Conservation (phyloP, 2,888 invertebrate genomes). For the Cantharis rufa region DNA sequence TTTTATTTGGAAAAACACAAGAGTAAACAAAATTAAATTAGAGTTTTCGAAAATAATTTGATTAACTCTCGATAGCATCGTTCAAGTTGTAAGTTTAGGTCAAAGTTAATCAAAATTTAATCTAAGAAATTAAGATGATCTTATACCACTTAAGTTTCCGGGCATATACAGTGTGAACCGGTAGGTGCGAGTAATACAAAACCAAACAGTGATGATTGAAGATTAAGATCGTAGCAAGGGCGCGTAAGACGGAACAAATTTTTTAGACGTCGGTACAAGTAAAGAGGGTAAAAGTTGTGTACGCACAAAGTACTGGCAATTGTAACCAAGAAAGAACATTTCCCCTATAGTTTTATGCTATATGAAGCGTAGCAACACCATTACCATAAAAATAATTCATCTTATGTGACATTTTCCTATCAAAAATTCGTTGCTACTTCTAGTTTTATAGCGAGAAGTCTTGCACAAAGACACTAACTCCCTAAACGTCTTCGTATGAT, state of each 20-base stretch:
- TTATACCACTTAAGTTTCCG: neutral
- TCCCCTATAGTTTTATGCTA: slow-evolving; percentile 36
- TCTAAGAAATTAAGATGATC: neutral
- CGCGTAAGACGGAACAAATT: neutral
- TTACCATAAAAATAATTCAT: slow-evolving; percentile 36
- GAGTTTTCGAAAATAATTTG: neutral
- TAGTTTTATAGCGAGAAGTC: slow-evolving; percentile 32
- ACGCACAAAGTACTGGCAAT: slow-evolving; percentile 6
- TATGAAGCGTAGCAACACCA: slow-evolving; percentile 37
- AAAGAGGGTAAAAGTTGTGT: slow-evolving; percentile 15
- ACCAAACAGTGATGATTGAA: neutral
- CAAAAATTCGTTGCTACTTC: slow-evolving; percentile 32
- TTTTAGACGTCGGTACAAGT: neutral
- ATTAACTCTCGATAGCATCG: neutral
- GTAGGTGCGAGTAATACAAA: neutral
- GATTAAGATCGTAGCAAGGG: neutral
- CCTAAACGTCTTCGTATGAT: slow-evolving; percentile 27
- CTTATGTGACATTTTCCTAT: slow-evolving; percentile 34
- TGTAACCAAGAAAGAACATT: slow-evolving; percentile 28
- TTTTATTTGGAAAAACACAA: neutral
- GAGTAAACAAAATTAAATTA: neutral
- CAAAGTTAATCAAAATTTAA: neutral
- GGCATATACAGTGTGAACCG: neutral
- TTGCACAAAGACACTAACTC: slow-evolving; percentile 30
- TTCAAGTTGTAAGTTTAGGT: neutral